A percentile compares a stretch with the other conserved stretches of the same genome.
Conservation (phyloP, 2,888 invertebrate species). For the Pegoplata infirma region DNA sequence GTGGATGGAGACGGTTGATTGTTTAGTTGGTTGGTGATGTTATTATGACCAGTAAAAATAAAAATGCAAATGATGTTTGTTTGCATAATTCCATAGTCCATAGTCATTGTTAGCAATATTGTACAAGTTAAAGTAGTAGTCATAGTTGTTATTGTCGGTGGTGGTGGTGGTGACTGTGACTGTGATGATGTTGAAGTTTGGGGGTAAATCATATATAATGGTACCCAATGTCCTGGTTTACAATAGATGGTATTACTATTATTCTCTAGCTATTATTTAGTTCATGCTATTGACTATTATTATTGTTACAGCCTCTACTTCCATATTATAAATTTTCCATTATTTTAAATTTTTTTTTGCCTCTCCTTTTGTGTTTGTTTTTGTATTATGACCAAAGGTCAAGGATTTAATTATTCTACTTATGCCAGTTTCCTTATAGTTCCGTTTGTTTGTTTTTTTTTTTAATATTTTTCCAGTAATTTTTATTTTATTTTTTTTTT, state of each 20-base stretch:
- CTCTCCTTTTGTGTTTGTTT: conserved; percentile 3
- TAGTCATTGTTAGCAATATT: conserved; percentile 2
- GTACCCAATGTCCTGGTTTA: conserved; percentile 48
- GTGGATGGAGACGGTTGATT: neutral
- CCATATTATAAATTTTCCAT: neutral
- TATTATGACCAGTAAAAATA: conserved; percentile 57
- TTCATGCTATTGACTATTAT: conserved; percentile 4
- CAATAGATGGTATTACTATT: conserved; percentile 17
- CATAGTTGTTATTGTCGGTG: neutral
- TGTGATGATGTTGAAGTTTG: too few relatives aligned
- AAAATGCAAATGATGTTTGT: conserved; percentile 57
- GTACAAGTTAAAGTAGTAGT: neutral
- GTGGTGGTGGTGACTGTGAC: conserved; percentile 17
- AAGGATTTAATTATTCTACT: conserved; percentile 61
- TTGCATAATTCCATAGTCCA: conserved; percentile 51
- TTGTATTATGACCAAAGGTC: conserved; percentile 50
- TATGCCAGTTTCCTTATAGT: conserved; percentile 39
- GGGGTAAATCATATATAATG: too few relatives aligned
- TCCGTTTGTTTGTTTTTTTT: neutral
- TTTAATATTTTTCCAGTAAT: conserved; percentile 18
- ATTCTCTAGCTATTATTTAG: conserved; percentile 16
- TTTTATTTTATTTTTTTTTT: neutral
- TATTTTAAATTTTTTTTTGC: conserved; percentile 1
- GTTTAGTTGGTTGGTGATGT: conserved; percentile 31
- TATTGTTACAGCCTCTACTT: conserved; percentile 4